phyloP scores from a whole-genome alignment of 2,888 invertebrate genomes.

The Watsonalla cultraria region DNA sequence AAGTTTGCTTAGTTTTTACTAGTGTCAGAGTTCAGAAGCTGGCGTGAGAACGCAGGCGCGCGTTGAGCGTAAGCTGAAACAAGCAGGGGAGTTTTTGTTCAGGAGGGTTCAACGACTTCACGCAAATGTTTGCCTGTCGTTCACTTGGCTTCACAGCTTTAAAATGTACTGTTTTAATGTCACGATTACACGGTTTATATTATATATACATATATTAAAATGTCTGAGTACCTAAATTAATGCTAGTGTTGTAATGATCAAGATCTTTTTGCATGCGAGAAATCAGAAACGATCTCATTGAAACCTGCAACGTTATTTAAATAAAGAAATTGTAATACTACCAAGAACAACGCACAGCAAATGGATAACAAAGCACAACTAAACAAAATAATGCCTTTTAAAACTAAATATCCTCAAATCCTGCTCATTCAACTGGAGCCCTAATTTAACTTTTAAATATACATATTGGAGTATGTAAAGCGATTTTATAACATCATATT shows the following conservation, averaged over 20 bases:
- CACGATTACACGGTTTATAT: neutral
- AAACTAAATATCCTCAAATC: too few species aligned
- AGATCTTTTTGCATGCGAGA: neutral
- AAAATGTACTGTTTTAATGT: constrained; percentile 5
- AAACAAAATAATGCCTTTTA: too few species aligned
- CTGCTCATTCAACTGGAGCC: too few species aligned
- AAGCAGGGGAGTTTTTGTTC: constrained; percentile 72
- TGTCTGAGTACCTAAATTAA: neutral
- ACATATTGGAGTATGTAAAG: too few species aligned
- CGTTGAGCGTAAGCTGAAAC: constrained; percentile 48
- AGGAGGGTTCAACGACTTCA: constrained; percentile 63
- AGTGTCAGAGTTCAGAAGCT: constrained; percentile 60
- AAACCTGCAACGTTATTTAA: neutral
- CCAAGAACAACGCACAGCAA: neutral
- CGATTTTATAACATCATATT: too few species aligned
- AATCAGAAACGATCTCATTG: neutral
- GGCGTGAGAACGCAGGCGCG: constrained; percentile 61
- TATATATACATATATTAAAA: neutral
- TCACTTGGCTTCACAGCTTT: constrained; percentile 21
- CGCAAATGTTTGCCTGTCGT: constrained; percentile 41
- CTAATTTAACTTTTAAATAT: too few species aligned
- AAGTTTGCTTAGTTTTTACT: constrained; percentile 58
- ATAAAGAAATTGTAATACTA: neutral
- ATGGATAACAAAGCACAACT: too few species aligned
- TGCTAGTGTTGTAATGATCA: neutral